Evolutionary conservation across 2,888 invertebrate genomes (phyloP).

Genomic region (Lepidocyrtinus sp.): DNA sequence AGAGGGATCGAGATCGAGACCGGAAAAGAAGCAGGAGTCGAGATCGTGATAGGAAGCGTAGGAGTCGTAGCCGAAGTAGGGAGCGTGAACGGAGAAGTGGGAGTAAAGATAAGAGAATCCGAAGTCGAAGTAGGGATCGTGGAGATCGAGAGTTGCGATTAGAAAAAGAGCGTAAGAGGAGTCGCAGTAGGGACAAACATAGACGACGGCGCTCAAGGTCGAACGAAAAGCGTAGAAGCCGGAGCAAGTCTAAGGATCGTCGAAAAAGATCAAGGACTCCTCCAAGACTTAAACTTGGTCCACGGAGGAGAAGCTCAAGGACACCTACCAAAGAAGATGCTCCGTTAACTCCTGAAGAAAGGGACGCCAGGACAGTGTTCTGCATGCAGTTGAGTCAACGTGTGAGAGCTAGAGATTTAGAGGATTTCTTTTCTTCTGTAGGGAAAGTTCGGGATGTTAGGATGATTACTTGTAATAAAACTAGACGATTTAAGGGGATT

Average conservation of each 20-base stretch:
- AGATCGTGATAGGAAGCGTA: slow-evolving; percentile 67
- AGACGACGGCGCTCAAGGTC: slow-evolving; percentile 64
- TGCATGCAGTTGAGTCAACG: slow-evolving; percentile 98
- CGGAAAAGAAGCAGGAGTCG: slow-evolving; percentile 68
- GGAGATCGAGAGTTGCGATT: slow-evolving; percentile 71
- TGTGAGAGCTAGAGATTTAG: slow-evolving; percentile 93
- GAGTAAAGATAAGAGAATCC: slow-evolving; percentile 66
- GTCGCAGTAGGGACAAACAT: slow-evolving; percentile 57
- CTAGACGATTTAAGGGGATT: slow-evolving; percentile 98
- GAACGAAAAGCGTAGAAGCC: slow-evolving; percentile 33
- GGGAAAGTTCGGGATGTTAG: slow-evolving; percentile 96
- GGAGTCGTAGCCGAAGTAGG: slow-evolving; percentile 67
- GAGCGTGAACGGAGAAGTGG: slow-evolving; percentile 61
- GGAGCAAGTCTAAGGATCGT: slow-evolving; percentile 44
- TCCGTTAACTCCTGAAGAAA: slow-evolving; percentile 92
- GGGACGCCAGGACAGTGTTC: slow-evolving; percentile 98
- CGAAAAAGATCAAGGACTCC: slow-evolving; percentile 72
- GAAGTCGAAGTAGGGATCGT: slow-evolving; percentile 70
- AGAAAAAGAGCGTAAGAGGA: slow-evolving; percentile 71
- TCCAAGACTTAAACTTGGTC: slow-evolving; percentile 68
- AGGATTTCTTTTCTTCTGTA: slow-evolving; percentile 99
- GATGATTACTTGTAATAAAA: slow-evolving; percentile 98
- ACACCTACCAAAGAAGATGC: slow-evolving; percentile 65
- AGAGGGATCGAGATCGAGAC: slow-evolving; percentile 71
- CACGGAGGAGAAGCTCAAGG: slow-evolving; percentile 61